These are phyloP conservation scores for Parauchenoglanis ngamensis DNA, from an alignment of 2,797 vertebrate species.

Conservation along the genomic window DNA sequence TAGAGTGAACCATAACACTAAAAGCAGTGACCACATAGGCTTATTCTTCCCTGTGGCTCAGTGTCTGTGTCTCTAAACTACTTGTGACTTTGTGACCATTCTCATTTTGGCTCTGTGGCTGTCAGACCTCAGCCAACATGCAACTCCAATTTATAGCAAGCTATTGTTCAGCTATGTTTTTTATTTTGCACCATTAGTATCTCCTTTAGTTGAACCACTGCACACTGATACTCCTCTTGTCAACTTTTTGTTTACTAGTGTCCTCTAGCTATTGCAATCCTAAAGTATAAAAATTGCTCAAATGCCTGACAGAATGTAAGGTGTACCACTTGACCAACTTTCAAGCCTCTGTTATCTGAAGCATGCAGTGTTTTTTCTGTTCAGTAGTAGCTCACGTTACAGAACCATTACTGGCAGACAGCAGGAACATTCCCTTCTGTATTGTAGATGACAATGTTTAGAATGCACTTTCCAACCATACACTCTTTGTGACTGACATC, in stretches of 20 bases:
- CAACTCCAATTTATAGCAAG: conserved; percentile 36
- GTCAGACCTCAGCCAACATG: conserved; percentile 55
- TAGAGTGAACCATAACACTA: conserved; percentile 57
- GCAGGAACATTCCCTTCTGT: conserved; percentile 13
- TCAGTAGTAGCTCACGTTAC: conserved; percentile 15
- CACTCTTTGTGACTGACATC: neutral
- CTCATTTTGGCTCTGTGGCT: conserved; percentile 70
- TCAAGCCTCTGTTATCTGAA: conserved; percentile 7
- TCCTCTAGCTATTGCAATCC: neutral
- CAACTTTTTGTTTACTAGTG: neutral
- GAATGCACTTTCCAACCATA: conserved; percentile 3
- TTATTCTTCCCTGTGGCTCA: conserved; percentile 44
- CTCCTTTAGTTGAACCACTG: neutral
- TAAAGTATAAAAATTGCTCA: neutral
- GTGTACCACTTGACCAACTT: conserved; percentile 17
- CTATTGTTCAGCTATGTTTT: conserved; percentile 43
- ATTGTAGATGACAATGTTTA: conserved; percentile 22
- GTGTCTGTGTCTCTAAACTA: conserved; percentile 40
- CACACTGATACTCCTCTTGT: neutral
- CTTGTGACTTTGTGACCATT: conserved; percentile 63
- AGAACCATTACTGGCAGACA: neutral
- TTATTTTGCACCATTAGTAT: conserved; percentile 22
- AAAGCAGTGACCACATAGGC: conserved; percentile 36
- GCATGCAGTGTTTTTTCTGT: conserved; percentile 6
- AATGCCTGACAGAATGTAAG: neutral